A percentile compares a stretch with the other conserved stretches of the same genome.
phyloP scores from a whole-genome alignment of 2,797 vertebrate species.

The Diplodus puntazzo region DNA sequence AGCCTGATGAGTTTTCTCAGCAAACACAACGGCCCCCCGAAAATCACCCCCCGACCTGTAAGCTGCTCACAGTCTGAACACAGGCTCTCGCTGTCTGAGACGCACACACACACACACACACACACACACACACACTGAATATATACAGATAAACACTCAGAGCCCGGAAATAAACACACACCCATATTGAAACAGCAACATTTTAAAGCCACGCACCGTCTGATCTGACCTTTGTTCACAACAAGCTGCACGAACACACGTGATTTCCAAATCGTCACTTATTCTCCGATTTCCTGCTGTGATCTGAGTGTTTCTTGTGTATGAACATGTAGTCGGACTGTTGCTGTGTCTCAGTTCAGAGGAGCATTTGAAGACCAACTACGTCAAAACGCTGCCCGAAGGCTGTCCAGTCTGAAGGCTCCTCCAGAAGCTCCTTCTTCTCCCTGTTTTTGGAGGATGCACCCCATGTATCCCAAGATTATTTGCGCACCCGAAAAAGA shows the following conservation, averaged over 20 bases:
- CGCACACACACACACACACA: slow-evolving; percentile 24
- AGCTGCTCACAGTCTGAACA: slow-evolving; percentile 78
- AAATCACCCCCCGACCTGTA: slow-evolving; percentile 63
- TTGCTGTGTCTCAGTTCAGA: no score
- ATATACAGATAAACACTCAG: background rate
- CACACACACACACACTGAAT: slow-evolving; percentile 2
- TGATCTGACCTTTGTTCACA: background rate
- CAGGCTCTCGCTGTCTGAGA: slow-evolving; percentile 70
- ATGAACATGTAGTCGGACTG: background rate
- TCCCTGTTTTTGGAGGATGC: no score
- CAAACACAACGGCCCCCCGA: slow-evolving; percentile 33
- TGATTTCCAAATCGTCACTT: background rate
- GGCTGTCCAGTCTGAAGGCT: no score
- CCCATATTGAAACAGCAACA: background rate
- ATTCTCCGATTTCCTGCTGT: background rate
- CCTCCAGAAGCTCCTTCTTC: no score
- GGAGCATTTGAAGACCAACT: no score
- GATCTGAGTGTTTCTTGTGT: background rate
- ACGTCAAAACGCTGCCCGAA: no score
- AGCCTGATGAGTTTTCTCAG: slow-evolving; percentile 73
- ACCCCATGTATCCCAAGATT: no score
- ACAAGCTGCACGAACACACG: no score
- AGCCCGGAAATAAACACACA: background rate
- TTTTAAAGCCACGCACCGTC: background rate
- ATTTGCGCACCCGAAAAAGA: no score